Percentiles rank a stretch among this genome's conserved stretches.
Evolutionary conservation across 2,113 vertebrate genomes (phyloP).

Genomic region (Acinonyx jubatus): DNA sequence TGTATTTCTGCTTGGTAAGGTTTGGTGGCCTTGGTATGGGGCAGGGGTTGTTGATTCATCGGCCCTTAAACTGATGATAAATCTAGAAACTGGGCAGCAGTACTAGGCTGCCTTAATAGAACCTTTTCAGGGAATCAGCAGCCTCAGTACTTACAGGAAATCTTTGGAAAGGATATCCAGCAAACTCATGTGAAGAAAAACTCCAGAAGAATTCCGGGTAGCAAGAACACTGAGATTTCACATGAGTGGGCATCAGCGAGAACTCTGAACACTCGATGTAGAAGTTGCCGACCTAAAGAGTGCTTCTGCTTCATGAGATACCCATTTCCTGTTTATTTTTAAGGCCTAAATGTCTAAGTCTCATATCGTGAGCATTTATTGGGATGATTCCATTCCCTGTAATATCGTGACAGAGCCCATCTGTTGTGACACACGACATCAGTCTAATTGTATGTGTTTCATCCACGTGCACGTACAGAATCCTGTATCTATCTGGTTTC

Average conservation of each 20-base stretch:
- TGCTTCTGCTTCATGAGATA: background rate
- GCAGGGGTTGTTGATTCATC: slow-evolving; percentile 41
- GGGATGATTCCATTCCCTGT: background rate
- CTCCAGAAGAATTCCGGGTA: background rate
- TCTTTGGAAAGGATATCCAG: background rate
- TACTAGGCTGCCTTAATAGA: background rate
- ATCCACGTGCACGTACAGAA: background rate
- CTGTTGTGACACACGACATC: background rate
- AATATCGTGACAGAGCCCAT: accelerated
- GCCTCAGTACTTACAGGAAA: background rate
- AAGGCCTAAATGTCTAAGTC: background rate
- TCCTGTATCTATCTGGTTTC: background rate
- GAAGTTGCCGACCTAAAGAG: background rate
- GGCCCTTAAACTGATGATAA: slow-evolving; percentile 49
- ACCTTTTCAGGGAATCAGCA: background rate
- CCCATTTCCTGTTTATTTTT: background rate
- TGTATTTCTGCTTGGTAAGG: slow-evolving; percentile 70
- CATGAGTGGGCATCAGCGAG: accelerated
- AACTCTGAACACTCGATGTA: background rate
- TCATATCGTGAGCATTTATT: background rate
- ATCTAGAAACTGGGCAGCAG: slow-evolving; percentile 19
- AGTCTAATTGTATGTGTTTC: background rate
- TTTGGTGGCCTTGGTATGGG: slow-evolving; percentile 51
- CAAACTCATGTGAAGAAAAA: background rate
- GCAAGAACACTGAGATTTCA: accelerated